Conservation (phyloP, 2,888 invertebrate species). For the Entomobrya multifasciata region DNA sequence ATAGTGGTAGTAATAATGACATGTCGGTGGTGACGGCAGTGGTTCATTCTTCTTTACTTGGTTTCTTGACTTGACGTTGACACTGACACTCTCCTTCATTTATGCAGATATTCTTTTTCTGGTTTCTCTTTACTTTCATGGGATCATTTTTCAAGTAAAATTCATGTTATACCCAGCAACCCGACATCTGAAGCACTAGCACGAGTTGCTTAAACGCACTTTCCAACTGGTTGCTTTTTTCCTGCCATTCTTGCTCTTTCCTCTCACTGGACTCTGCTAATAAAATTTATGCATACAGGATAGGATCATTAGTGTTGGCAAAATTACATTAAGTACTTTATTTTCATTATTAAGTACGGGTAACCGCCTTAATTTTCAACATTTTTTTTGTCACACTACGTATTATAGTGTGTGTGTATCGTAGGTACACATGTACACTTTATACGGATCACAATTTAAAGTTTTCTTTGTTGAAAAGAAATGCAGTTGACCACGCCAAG, state of each 20-base stretch:
- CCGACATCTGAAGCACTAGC: background rate
- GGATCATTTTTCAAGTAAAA: background rate
- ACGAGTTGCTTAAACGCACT: slow-evolving; percentile 38
- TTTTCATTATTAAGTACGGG: no score
- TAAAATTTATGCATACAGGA: background rate
- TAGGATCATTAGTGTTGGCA: background rate
- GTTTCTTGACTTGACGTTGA: slow-evolving; percentile 58
- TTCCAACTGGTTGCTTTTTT: slow-evolving; percentile 37
- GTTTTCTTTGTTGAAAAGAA: background rate
- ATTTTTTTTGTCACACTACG: no score
- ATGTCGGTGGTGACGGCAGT: background rate
- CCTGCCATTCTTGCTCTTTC: background rate
- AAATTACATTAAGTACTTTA: background rate
- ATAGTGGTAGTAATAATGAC: background rate
- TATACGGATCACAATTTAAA: no score
- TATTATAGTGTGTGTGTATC: no score
- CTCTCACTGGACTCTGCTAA: background rate
- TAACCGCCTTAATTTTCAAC: no score
- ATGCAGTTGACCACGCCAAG: background rate
- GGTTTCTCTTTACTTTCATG: background rate
- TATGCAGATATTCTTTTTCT: background rate
- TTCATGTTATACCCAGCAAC: background rate
- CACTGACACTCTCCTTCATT: slow-evolving; percentile 29
- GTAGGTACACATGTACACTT: background rate
- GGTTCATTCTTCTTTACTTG: background rate